Evolutionary conservation across 2,888 invertebrate species (phyloP).

Genomic region (Caenorhabditis imperialis): DNA sequence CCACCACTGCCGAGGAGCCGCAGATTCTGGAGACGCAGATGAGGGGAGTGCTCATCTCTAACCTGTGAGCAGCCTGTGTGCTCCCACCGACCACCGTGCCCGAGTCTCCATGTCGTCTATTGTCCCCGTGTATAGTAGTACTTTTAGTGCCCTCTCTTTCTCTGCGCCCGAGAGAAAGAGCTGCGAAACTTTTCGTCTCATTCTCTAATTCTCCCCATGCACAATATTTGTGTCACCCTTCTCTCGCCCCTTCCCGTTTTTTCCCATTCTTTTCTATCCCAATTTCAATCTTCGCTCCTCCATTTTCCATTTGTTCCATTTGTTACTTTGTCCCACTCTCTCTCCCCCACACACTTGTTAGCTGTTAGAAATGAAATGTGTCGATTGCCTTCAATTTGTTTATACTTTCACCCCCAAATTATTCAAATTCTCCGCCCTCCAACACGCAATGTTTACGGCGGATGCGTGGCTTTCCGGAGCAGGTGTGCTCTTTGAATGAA

Average conservation of each 20-base stretch:
- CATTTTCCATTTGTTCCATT: background rate
- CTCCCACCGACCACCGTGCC: background rate
- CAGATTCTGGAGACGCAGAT: conserved; percentile 35
- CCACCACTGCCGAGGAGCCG: conserved; percentile 24
- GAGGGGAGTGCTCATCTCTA: conserved; percentile 55
- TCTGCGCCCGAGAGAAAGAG: too few relatives aligned
- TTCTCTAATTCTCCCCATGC: conserved; percentile 9
- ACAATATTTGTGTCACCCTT: conserved; percentile 2
- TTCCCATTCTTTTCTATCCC: background rate
- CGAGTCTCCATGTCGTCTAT: conserved; percentile 4
- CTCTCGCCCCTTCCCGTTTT: too few relatives aligned
- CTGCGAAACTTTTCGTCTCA: too few relatives aligned
- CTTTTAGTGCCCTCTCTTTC: too few relatives aligned
- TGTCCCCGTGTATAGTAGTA: too few relatives aligned
- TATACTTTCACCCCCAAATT: background rate
- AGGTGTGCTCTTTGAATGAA: conserved; percentile 38
- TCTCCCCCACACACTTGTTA: background rate
- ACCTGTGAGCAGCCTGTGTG: conserved; percentile 26
- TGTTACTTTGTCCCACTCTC: too few relatives aligned
- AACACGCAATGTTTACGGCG: conserved; percentile 43
- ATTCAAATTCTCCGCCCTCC: background rate
- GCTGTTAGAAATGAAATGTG: background rate
- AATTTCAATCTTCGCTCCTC: conserved; percentile 9
- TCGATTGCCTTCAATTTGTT: too few relatives aligned
- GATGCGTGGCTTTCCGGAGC: conserved; percentile 47